Percentiles rank a stretch among this genome's conserved stretches.
These are phyloP conservation scores for Lithobates pipiens DNA, from an alignment of 2,797 vertebrate genomes.

Conservation along the genomic window DNA sequence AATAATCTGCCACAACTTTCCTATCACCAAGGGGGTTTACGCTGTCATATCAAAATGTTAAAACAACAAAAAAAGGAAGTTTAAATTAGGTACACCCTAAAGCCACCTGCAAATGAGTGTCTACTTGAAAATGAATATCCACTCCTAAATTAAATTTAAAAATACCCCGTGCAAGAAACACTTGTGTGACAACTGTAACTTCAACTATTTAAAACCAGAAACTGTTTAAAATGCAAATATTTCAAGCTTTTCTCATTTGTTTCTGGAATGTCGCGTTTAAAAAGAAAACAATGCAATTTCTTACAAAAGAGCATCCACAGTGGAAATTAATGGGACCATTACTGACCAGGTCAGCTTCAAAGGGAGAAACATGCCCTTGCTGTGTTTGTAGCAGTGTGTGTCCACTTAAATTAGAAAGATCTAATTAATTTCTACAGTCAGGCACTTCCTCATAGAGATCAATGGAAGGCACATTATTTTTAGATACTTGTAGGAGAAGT, in stretches of 20 bases:
- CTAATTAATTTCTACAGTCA: slow-evolving; percentile 82
- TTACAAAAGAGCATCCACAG: slow-evolving; percentile 65
- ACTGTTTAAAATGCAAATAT: slow-evolving; percentile 1
- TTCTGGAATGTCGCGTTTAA: slow-evolving; percentile 15
- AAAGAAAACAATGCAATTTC: not conserved
- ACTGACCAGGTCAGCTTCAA: slow-evolving; percentile 69
- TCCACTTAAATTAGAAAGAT: slow-evolving; percentile 79
- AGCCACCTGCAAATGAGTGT: no score
- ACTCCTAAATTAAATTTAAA: not conserved
- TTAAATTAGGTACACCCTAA: no score
- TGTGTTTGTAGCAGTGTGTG: slow-evolving; percentile 68
- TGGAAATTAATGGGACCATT: slow-evolving; percentile 71
- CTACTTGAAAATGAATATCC: no score
- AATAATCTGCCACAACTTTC: no score
- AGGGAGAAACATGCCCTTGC: slow-evolving; percentile 70
- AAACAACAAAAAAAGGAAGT: no score
- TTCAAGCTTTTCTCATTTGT: not conserved
- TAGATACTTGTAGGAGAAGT: not conserved
- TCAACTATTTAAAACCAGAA: not conserved
- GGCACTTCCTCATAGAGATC: slow-evolving; percentile 73
- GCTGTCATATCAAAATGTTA: no score
- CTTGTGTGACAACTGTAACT: not conserved
- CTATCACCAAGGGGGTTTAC: no score
- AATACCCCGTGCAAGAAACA: not conserved
- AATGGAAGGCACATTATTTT: slow-evolving; percentile 82